These are phyloP conservation scores for Orthosia gracilis DNA, from an alignment of 2,888 invertebrate species.

Conservation along the genomic window DNA sequence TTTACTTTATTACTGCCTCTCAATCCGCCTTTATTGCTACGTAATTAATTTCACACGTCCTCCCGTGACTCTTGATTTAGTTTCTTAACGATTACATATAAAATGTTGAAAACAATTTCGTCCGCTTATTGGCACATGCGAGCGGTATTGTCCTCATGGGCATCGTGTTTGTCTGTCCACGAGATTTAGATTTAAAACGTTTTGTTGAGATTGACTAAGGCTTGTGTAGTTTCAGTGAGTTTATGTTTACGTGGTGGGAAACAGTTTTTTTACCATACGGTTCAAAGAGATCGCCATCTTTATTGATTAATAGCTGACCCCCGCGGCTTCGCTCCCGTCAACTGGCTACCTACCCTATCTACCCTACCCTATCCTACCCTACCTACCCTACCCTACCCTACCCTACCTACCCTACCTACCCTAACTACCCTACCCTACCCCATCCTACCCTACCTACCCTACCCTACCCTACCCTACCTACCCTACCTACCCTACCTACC, in stretches of 20 bases:
- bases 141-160: conserved; percentile 70
- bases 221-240: neutral
- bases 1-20: conserved; percentile 74
- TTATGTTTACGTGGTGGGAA: neutral
- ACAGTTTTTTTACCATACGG: neutral
- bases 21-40: conserved; percentile 72
- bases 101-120: conserved; percentile 67
- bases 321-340: too few relatives aligned
- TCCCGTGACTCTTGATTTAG: conserved; percentile 70
- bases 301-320: too few relatives aligned
- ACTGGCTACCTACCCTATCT: too few relatives aligned
- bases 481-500: too few relatives aligned
- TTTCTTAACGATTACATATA: conserved; percentile 70
- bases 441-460: too few relatives aligned
- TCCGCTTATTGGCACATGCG: conserved; percentile 66
- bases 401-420: too few relatives aligned
- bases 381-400: too few relatives aligned
- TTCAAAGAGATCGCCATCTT: neutral
- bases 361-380: too few relatives aligned
- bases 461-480: too few relatives aligned
- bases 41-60: conserved; percentile 79
- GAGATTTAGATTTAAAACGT: conserved; percentile 73
- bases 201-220: conserved; percentile 25
- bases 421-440: too few relatives aligned
- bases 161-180: conserved; percentile 69